Evolutionary conservation across 2,888 invertebrate genomes (phyloP), one percentile per base, ranked within the genome.

Genomic region (Ormyrus rosae): DNA sequence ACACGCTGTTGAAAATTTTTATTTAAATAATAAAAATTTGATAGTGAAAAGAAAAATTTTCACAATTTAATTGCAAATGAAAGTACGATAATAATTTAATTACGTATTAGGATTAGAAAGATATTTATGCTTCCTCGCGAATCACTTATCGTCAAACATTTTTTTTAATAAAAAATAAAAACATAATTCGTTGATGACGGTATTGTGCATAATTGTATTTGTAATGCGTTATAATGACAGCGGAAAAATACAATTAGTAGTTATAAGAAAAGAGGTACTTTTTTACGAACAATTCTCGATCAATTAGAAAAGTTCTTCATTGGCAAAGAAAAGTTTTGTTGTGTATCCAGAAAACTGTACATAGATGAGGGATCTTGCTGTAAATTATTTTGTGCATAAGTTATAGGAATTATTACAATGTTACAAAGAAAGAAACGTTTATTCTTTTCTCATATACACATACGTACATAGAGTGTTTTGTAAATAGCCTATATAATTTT

Each of bases 401-500:
- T 72, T 71, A 68, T 73, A 75, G 76, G 63, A 48, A 74, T 67
- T 56, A 63, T 64, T 81, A 51, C 48, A 77, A 68, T 78, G 60
- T 78, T 74, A 83, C 69, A 81, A 82, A 82, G 81, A 83, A 50
- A 63, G 58, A 60, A 61, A 79, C 81, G 80, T 83, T 84, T 81
- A 53, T 83, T 85, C 83, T 70, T 85, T 85, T 85, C 84, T 84
- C 85, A 85, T 60, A 69, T 5, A 77, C 51, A 75, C 53, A 9
- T 34, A 34, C 34, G 34, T 34, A 4, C 34, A 34, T 34, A 34
- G 34, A 34, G 51, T 45, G 82, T 84, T 82, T 75, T 85, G 83
- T 83, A 82, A 78, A 76, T 77, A 79, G 19, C 83, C 84, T 83
- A 84, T 82, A 85, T 84, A 83, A 80, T 82, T 84, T 70, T 70